Evolutionary conservation across 2,888 invertebrate species (phyloP).

Genomic region (Rhagonycha fulva): DNA sequence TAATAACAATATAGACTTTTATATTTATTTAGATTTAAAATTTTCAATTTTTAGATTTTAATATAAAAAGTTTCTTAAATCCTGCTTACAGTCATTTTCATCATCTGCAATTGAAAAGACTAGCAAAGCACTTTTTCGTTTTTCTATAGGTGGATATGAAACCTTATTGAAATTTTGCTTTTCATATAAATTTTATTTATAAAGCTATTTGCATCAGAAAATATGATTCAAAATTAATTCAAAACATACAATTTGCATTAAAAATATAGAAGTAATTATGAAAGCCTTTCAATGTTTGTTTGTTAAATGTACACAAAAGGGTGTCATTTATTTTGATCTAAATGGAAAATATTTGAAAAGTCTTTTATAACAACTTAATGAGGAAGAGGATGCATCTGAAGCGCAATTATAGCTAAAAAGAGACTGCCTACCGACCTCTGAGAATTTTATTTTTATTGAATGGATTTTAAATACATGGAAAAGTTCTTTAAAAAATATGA

Average conservation of each 20-base stretch:
- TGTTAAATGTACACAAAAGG: slow-evolving; percentile 1
- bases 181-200: not conserved
- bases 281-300: slow-evolving; percentile 4
- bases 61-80: not conserved
- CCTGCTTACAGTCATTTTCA: not conserved
- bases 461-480: not conserved
- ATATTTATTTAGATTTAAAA: not conserved
- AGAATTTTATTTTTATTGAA: not conserved
- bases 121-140: not conserved
- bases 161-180: not conserved
- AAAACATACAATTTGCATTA: slow-evolving; percentile 5
- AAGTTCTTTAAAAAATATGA: not conserved
- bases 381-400: slow-evolving; percentile 13
- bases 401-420: slow-evolving; percentile 5
- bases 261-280: slow-evolving; percentile 3
- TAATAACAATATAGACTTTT: not conserved
- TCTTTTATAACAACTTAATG: slow-evolving; percentile 17
- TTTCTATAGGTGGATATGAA: not conserved
- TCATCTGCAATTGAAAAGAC: not conserved
- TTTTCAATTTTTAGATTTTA: not conserved
- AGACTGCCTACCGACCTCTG: not conserved
- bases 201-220: not conserved
- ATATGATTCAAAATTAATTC: slow-evolving; percentile 1
- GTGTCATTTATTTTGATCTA: not conserved
- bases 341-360: slow-evolving; percentile 4